Evolutionary conservation across 2,888 invertebrate genomes (phyloP).

Genomic region (Nycteola revayana): DNA sequence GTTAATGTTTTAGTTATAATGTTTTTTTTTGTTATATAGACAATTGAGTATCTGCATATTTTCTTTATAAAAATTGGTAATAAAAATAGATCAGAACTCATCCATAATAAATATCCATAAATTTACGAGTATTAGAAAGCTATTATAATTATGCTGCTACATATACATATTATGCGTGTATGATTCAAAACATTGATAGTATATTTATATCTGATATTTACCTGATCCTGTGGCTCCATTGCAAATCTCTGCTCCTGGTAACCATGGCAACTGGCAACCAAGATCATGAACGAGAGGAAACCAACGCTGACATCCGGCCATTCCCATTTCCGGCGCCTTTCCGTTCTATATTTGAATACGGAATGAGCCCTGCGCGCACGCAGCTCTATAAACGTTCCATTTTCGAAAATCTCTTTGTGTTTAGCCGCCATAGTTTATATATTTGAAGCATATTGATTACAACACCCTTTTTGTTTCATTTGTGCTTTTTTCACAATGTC

Average conservation of each 20-base stretch:
- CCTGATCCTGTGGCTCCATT: slow-evolving; percentile 93
- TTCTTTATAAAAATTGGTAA: too few relatives aligned
- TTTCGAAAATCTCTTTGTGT: slow-evolving; percentile 50
- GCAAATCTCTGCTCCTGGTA: slow-evolving; percentile 90
- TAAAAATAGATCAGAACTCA: too few relatives aligned
- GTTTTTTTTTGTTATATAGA: too few relatives aligned
- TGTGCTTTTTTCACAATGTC: slow-evolving; percentile 38
- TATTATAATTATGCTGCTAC: too few relatives aligned
- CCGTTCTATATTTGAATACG: slow-evolving; percentile 61
- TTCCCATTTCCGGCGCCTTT: slow-evolving; percentile 52
- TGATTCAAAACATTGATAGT: too few relatives aligned
- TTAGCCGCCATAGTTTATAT: slow-evolving; percentile 63
- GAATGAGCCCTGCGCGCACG: slow-evolving; percentile 57
- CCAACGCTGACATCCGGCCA: slow-evolving; percentile 56
- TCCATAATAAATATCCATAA: too few relatives aligned
- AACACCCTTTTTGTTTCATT: slow-evolving; percentile 42
- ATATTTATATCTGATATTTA: too few relatives aligned
- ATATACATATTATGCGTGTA: too few relatives aligned
- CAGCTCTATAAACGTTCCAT: slow-evolving; percentile 52
- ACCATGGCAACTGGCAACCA: slow-evolving; percentile 63
- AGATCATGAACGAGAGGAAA: slow-evolving; percentile 50
- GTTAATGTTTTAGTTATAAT: too few relatives aligned
- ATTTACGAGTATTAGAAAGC: too few relatives aligned
- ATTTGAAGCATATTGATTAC: slow-evolving; percentile 61
- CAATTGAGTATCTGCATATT: too few relatives aligned